Evolutionary conservation across 2,888 invertebrate species (phyloP), one percentile per base, ranked within the genome.

Genomic region (Drosophila paranaensis): DNA sequence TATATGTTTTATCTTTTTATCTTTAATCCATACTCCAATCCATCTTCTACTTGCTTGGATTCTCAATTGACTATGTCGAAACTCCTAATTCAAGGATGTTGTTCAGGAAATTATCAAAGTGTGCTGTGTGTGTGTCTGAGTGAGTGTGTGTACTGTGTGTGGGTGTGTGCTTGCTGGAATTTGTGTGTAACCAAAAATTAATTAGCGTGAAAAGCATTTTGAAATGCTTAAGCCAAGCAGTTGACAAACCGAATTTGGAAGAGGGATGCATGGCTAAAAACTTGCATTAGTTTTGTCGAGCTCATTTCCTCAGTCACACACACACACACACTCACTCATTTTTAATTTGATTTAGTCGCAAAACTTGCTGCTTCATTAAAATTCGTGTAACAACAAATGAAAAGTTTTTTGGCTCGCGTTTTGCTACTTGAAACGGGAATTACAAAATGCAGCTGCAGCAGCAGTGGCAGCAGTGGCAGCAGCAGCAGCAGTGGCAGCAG

Each of bases 141-240:
- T 42, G 27, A 35, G 55, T 53, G 35, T 71, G 39, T 25, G 46
- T n/a, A 37, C 53, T 40, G 40, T 37, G 57, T 61, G 61, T 66
- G 56, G 61, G 48, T 64, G 53, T 46, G 40, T 16, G 48, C 14
- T n/a, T 30, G 30, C n/a, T 48, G 33, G 56, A 27, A 45, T 57
- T 57, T 68, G 73, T 74, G 67, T 57, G 51, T 74, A 79, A 63
- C 89, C 78, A 67, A 77, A 84, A 91, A 91, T 90, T 91, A 91
- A 91, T 91, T 91, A 91, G 91, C 90, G 91, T 91, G 84, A 91
- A 91, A 91, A 90, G 82, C 77, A 74, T 90, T 88, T 88, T 89
- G 83, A 79, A 89, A 88, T 80, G 70, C 30, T 60, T 48, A 43
- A 48, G 71, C 66, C 61, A 71, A 62, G 58, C 68, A 69, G 72